Base-by-base conservation (phyloP, 2,113 vertebrate genomes). In the Alaudala cheleensis region DNA sequence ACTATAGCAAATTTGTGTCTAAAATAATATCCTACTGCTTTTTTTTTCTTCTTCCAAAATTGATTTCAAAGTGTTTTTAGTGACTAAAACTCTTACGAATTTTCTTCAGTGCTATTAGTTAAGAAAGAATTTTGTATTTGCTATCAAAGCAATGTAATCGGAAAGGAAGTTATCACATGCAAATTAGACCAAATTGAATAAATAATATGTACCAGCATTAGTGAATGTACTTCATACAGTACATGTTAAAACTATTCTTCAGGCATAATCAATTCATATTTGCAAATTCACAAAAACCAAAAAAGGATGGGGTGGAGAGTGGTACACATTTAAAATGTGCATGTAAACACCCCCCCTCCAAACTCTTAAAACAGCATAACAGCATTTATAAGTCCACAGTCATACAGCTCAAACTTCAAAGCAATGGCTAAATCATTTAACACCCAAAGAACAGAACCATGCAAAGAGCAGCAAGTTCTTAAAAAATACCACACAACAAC, bases 361-460 rank as follows among this genome's bases (percentile, higher is more conserved):
- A 86, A 79, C 37, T 84, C 74, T 66, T 89, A 33, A 93, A 97
- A 95, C 19, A 81, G 89, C 90, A 95, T 93, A 97, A 95, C 21
- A 78, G 89, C 90, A 95, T 91, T 95, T 91, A 84, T 81, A 96
- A 95, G 96, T 94, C 89, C 95, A 97, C 88, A 97, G 81, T 26
- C 83, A 88, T 65, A 97, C 95, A 97, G 93, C 85, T 96, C 94
- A 95, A 87, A 94, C 84, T 96, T 98, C 97, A 98, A 97, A 98
- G 98, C 96, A 97, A 97, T 90, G 96, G 90, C 95, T 92, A 88
- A 94, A 94, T 96, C 95, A 97, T 94, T 97, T 92, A 95, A 95
- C 90, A 94, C 87, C 88, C 73, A 97, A 94, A 95, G 78, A 98
- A 97, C 19, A 97, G 97, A 97, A 97, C 89, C 97, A 98, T 98